These are phyloP conservation scores for Drosophila insularis DNA, from an alignment of 1,140 invertebrate genomes.

Conservation along the genomic window DNA sequence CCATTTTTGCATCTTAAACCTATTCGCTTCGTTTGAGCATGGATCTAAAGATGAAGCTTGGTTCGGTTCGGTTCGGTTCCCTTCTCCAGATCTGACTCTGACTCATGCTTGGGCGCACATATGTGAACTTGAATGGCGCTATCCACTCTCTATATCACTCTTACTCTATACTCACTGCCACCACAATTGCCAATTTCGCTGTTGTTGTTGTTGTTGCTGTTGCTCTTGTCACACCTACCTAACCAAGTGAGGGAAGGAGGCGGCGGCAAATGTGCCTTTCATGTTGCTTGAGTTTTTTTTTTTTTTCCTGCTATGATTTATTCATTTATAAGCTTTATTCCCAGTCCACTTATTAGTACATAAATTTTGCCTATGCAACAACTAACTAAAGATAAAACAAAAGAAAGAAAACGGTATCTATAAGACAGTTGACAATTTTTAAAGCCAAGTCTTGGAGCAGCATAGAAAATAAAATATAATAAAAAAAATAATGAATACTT, in stretches of 20 bases:
- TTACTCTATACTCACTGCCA: neutral
- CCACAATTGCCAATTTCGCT: neutral
- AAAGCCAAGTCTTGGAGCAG: too few species aligned
- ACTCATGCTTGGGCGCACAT: constrained; percentile 72
- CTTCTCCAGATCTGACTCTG: too few species aligned
- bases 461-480: too few species aligned
- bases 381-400: neutral
- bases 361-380: constrained; percentile 41
- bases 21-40: neutral
- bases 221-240: constrained; percentile 67
- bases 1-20: constrained; percentile 10
- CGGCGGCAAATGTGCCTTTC: constrained; percentile 17
- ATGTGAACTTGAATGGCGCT: constrained; percentile 67
- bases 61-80: neutral
- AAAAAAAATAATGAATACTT: too few species aligned
- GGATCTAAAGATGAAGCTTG: neutral
- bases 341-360: constrained; percentile 58
- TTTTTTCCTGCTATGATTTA: constrained; percentile 53
- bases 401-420: too few species aligned
- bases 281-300: constrained; percentile 2
- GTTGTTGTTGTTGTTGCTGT: constrained; percentile 9
- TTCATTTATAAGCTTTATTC: constrained; percentile 79
- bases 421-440: too few species aligned
- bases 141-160: constrained; percentile 3
- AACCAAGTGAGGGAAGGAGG: neutral